These are phyloP conservation scores for Eucera pruinosa DNA, from an alignment of 2,888 invertebrate species.

Conservation along the genomic window DNA sequence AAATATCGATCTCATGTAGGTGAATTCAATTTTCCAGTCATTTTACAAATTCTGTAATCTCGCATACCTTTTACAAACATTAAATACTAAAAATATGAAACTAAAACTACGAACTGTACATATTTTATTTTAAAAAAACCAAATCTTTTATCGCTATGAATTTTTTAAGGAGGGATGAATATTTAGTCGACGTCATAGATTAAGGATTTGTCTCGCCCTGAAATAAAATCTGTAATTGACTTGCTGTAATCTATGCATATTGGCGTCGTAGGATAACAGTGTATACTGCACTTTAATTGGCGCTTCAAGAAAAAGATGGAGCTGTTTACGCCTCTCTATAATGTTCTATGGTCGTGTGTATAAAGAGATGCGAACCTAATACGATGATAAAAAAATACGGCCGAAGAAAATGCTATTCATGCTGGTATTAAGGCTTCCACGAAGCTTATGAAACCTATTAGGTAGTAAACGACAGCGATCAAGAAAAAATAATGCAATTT, in stretches of 20 bases:
- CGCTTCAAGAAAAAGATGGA: neutral
- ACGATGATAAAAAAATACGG: neutral
- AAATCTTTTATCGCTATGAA: too few species aligned
- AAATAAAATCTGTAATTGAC: neutral
- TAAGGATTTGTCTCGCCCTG: too few species aligned
- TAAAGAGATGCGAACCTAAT: too few species aligned
- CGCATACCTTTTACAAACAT: too few species aligned
- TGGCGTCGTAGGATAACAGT: constrained; percentile 1
- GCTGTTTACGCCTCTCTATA: constrained; percentile 1
- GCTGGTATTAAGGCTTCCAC: neutral
- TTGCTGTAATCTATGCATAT: neutral
- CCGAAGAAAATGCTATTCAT: neutral
- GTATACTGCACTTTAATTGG: constrained; percentile 13
- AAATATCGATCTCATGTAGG: too few species aligned
- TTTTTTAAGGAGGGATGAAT: neutral
- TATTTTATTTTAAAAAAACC: too few species aligned
- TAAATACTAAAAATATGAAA: too few species aligned
- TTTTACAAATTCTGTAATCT: too few species aligned
- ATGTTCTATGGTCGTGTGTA: neutral
- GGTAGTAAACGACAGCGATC: neutral
- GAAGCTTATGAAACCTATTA: neutral
- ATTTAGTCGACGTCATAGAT: neutral
- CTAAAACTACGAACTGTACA: too few species aligned
- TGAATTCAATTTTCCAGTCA: too few species aligned
- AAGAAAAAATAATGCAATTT: too few species aligned